These are phyloP conservation scores for Ornithoptera alexandrae DNA, from an alignment of 2,888 invertebrate genomes.

Conservation along the genomic window DNA sequence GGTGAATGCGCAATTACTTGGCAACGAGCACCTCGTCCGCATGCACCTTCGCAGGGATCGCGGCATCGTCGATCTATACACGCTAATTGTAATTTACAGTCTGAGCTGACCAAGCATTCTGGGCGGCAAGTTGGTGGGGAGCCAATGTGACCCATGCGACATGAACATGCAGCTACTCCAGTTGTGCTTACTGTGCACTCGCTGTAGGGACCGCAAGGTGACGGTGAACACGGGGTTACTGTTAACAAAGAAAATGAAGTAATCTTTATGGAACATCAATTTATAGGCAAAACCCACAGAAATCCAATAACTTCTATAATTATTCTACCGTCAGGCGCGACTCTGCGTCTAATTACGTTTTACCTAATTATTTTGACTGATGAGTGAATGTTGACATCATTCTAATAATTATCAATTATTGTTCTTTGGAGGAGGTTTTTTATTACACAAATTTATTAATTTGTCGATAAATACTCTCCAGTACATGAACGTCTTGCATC, in stretches of 20 bases:
- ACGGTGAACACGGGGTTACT: slow-evolving; percentile 82
- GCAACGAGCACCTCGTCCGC: slow-evolving; percentile 85
- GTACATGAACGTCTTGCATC: no score
- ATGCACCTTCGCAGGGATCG: slow-evolving; percentile 87
- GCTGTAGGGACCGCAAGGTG: slow-evolving; percentile 89
- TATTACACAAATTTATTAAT: no score
- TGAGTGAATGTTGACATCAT: no score
- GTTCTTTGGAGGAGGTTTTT: no score
- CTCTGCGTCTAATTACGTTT: no score
- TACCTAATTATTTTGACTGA: no score
- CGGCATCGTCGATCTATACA: slow-evolving; percentile 86
- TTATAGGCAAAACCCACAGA: neutral
- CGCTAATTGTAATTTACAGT: slow-evolving; percentile 83
- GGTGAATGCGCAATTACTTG: slow-evolving; percentile 87
- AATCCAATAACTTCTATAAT: neutral
- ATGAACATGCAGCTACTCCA: slow-evolving; percentile 84
- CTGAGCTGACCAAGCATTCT: slow-evolving; percentile 86
- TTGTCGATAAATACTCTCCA: no score
- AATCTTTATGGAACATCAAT: neutral
- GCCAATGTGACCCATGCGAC: slow-evolving; percentile 86
- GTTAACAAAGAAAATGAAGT: slow-evolving; percentile 33
- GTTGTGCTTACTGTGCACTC: slow-evolving; percentile 76
- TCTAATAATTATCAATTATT: no score
- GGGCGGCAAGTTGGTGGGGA: slow-evolving; percentile 87
- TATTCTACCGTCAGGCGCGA: neutral